Evolutionary conservation across 2,797 vertebrate genomes (phyloP), one percentile per base, ranked within the genome.

Genomic region (Manis javanica): DNA sequence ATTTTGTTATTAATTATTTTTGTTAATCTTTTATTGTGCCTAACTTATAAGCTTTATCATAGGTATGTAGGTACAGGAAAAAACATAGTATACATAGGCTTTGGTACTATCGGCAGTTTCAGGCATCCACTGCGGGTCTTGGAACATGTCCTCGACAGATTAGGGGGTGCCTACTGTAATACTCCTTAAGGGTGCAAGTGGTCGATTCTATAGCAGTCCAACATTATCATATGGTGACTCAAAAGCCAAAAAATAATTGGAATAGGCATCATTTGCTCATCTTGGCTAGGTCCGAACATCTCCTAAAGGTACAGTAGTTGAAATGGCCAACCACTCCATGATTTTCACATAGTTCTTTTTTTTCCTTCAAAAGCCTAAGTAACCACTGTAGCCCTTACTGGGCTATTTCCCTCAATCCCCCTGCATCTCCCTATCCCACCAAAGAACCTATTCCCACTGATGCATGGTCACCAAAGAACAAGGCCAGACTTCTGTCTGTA

Each of bases 181-280:
- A 23, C 12, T 46, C 46, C 46, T 82, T 72, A 21, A 11, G 34
- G 15, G 59, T 64, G 88, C 18, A 63, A 49, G 26, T 61, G 29
- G 11, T 23, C 57, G 16, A 74, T 57, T 53, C 69, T 90, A 31
- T 7, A 42, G 39, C 26, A 9, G 8, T 3, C 55, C 51, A 72
- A 42, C 14, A 63, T 79, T 79, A 79, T 87, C 61, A 84, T 57
- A 93, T 5, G 15, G 53, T 72, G 37, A 37, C 18, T 72, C 66
- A 34, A 29, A 9, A 63, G 46, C 89, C 34, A 75, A 96, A 94
- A 94, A 82, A n/a, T 46, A 90, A 81, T 16, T 77, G 19, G 13
- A 46, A 78, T 71, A 69, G 24, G 49, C 8, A 5, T 93, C 24
- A 90, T 63, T 59, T 34, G 84, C 2, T 82, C 51, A 86, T 81